A percentile compares a stretch with the other conserved stretches of the same genome.
Evolutionary conservation across 2,888 invertebrate genomes (phyloP).

Genomic region (Lasioglossum morio): DNA sequence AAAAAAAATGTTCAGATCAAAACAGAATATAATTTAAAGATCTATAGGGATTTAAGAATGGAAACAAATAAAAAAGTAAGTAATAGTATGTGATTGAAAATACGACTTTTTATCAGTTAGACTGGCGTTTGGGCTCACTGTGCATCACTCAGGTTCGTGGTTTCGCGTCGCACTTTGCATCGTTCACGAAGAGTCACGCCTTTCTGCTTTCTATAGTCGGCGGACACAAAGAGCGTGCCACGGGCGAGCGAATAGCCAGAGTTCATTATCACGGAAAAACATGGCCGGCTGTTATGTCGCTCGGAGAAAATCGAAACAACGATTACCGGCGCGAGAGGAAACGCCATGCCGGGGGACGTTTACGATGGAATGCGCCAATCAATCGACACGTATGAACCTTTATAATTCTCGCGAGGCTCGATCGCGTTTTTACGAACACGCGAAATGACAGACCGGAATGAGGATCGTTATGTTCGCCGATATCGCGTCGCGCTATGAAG

Average conservation of each 20-base stretch:
- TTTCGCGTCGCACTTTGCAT: conserved; percentile 60
- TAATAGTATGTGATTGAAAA: too few relatives aligned
- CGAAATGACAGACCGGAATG: conserved; percentile 21
- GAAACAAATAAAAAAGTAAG: too few relatives aligned
- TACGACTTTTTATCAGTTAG: too few relatives aligned
- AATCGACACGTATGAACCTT: conserved; percentile 58
- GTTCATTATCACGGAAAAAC: conserved; percentile 77
- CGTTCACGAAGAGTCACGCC: conserved; percentile 67
- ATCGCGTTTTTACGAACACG: conserved; percentile 26
- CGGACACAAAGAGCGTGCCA: conserved; percentile 72
- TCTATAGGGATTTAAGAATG: too few relatives aligned
- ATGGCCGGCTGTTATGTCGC: conserved; percentile 37
- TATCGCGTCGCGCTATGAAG: background rate
- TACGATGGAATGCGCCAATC: conserved; percentile 62
- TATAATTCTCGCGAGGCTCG: conserved; percentile 29
- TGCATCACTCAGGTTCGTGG: conserved; percentile 22
- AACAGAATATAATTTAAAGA: too few relatives aligned
- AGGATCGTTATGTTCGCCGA: conserved; percentile 25
- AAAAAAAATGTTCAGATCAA: too few relatives aligned
- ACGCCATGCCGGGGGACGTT: conserved; percentile 42
- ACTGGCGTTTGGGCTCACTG: too few relatives aligned
- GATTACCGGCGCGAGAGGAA: conserved; percentile 61
- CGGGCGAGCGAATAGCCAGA: conserved; percentile 59
- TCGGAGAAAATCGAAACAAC: conserved; percentile 58
- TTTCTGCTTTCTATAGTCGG: conserved; percentile 69